These are phyloP conservation scores for Wasmannia auropunctata DNA, from an alignment of 1,140 invertebrate species.

Conservation along the genomic window DNA sequence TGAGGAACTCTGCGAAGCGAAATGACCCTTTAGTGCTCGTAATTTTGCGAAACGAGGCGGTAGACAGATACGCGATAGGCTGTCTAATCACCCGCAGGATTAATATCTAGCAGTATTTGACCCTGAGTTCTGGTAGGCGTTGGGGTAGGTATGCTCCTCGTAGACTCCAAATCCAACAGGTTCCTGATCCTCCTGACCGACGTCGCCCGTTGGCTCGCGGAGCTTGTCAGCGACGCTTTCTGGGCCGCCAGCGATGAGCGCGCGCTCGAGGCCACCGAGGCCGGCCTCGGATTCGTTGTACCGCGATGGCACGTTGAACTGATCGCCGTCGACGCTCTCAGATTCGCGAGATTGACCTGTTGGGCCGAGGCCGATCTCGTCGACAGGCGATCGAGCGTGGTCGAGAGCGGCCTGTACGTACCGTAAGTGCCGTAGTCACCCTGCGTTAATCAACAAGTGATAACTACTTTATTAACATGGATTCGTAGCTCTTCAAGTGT, in stretches of 20 bases:
- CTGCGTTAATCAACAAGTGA: constrained; percentile 69
- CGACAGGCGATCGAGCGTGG: constrained; percentile 83
- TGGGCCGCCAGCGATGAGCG: constrained; percentile 79
- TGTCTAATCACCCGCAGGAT: constrained; percentile 89
- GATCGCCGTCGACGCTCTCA: constrained; percentile 84
- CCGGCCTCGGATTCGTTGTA: constrained; percentile 78
- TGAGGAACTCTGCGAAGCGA: constrained; percentile 91
- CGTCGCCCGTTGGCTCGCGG: constrained; percentile 87
- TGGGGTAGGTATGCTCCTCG: constrained; percentile 88
- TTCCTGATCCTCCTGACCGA: constrained; percentile 92
- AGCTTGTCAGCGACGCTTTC: constrained; percentile 78
- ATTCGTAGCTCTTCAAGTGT: neutral
- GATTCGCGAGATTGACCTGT: constrained; percentile 84
- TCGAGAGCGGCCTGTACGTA: constrained; percentile 85
- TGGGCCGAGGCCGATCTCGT: constrained; percentile 83
- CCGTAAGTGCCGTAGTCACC: constrained; percentile 84
- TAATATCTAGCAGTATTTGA: constrained; percentile 92
- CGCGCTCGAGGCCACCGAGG: constrained; percentile 82
- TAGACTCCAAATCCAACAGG: constrained; percentile 88
- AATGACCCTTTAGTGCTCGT: neutral
- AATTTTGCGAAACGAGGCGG: neutral
- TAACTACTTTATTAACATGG: neutral
- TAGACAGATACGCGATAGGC: constrained; percentile 6
- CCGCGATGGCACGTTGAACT: constrained; percentile 82
- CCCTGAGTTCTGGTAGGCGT: constrained; percentile 89